Evolutionary conservation across 2,113 vertebrate species (phyloP).

Genomic region (Indicator indicator): DNA sequence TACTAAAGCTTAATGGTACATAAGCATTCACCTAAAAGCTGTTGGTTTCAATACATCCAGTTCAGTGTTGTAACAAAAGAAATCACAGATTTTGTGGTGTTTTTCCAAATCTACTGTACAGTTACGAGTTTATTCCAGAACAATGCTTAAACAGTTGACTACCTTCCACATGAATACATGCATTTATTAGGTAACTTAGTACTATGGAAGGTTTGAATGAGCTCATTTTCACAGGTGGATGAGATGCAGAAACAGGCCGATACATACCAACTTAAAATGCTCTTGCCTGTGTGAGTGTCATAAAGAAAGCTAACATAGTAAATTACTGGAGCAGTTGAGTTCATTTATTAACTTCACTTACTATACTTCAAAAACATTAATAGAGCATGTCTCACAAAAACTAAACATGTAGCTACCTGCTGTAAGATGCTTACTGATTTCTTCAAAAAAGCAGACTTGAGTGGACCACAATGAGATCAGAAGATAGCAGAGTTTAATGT

Average conservation of each 20-base stretch:
- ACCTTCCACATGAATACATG: background rate
- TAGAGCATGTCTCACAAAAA: background rate
- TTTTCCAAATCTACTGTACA: background rate
- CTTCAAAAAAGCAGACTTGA: background rate
- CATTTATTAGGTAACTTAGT: background rate
- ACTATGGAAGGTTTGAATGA: background rate
- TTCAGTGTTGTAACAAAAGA: background rate
- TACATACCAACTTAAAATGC: background rate
- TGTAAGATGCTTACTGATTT: background rate
- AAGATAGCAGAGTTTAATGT: background rate
- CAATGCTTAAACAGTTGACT: background rate
- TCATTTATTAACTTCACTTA: background rate
- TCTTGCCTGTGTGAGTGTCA: background rate
- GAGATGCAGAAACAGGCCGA: background rate
- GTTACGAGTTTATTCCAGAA: background rate
- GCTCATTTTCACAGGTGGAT: background rate
- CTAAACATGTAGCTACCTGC: background rate
- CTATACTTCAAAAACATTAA: background rate
- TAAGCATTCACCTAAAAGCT: background rate
- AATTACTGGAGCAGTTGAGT: background rate
- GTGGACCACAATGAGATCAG: background rate
- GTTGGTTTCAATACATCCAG: background rate
- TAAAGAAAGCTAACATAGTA: background rate
- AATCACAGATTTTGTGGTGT: background rate
- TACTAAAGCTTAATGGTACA: background rate